Percentiles rank a stretch among this genome's conserved stretches.
phyloP scores from a whole-genome alignment of 2,113 vertebrate species.

The Phaethornis superciliosus region DNA sequence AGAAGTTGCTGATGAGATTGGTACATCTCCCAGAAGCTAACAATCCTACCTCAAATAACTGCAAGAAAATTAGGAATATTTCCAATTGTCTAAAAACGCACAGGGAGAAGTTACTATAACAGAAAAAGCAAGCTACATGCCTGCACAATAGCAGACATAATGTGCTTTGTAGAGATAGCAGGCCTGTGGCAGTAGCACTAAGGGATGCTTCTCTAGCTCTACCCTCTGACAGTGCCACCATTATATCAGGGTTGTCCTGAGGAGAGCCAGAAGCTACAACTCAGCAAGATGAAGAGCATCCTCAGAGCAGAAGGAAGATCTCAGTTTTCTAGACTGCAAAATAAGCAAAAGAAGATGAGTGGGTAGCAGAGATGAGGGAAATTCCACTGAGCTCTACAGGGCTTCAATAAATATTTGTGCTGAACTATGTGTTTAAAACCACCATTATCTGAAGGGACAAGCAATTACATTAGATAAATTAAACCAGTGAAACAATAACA shows the following conservation, averaged over 20 bases:
- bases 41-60: not conserved
- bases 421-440: not conserved
- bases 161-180: not conserved
- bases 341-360: not conserved
- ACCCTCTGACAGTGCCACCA: not conserved
- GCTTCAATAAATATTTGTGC: not conserved
- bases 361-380: not conserved
- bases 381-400: not conserved
- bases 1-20: not conserved
- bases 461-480: conserved; percentile 9
- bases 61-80: not conserved
- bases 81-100: not conserved
- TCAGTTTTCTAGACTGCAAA: not conserved
- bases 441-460: not conserved
- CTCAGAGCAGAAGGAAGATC: not conserved
- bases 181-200: not conserved
- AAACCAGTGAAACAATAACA: not conserved
- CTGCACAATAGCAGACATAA: not conserved
- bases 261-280: not conserved
- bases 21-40: not conserved
- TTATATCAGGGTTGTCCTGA: not conserved
- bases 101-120: not conserved
- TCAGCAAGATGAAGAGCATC: not conserved
- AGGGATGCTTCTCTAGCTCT: not conserved
- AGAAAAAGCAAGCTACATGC: not conserved